These are phyloP conservation scores for Platycnemis pennipes DNA, from an alignment of 2,888 invertebrate genomes.

Conservation along the genomic window DNA sequence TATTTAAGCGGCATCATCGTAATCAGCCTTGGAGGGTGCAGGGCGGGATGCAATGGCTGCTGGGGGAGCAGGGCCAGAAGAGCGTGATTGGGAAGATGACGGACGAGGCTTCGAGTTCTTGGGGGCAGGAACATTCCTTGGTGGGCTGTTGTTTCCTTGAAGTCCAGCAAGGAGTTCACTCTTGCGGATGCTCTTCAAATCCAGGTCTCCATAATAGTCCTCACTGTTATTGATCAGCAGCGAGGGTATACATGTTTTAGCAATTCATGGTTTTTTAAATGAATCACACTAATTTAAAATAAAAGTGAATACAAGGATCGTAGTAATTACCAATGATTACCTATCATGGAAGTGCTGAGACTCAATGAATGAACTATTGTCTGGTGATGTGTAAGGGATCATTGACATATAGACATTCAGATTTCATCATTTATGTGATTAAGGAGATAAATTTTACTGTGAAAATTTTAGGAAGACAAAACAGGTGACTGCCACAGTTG, in stretches of 20 bases:
- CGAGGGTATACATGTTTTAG: conserved; percentile 21
- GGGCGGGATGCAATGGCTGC: conserved; percentile 57
- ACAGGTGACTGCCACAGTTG: not conserved
- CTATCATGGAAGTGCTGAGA: not conserved
- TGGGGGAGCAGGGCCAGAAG: conserved; percentile 59
- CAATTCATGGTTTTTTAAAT: not conserved
- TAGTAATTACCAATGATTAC: not conserved
- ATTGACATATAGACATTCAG: not conserved
- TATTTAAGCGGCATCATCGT: conserved; percentile 57
- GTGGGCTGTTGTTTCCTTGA: conserved; percentile 72
- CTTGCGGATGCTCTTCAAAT: conserved; percentile 96
- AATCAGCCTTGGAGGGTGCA: conserved; percentile 56
- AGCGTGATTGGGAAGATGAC: conserved; percentile 60
- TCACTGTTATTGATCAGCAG: conserved; percentile 84
- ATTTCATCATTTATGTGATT: not conserved
- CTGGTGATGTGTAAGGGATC: not conserved
- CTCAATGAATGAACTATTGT: not conserved
- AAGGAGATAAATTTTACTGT: not conserved
- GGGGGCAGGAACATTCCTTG: conserved; percentile 78
- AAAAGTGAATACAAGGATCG: not conserved
- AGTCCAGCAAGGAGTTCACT: conserved; percentile 93
- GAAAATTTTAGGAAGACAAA: not conserved
- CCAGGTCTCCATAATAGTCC: conserved; percentile 97
- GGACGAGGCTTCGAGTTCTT: conserved; percentile 80
- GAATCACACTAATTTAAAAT: not conserved